Evolutionary conservation across 64 coral and sea anemone species (phyloP).

Genomic region (Montipora efflorescens): DNA sequence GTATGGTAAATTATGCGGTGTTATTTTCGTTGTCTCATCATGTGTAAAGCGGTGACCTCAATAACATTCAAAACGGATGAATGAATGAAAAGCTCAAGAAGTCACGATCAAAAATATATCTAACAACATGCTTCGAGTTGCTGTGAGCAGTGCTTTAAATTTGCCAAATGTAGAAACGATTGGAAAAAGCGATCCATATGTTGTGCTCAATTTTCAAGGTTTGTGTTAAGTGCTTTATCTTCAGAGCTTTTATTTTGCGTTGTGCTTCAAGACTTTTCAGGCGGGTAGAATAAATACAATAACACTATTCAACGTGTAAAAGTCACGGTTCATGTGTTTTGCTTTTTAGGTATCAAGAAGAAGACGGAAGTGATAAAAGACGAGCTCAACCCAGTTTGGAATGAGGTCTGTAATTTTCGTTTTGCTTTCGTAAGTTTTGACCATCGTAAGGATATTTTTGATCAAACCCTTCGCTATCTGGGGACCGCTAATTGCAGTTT

Average conservation of each 20-base stretch:
- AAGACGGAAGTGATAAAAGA: constrained; percentile 99
- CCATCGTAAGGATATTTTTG: neutral
- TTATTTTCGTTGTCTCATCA: constrained; percentile 6
- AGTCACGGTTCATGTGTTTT: neutral
- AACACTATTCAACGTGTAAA: neutral
- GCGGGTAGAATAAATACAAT: neutral
- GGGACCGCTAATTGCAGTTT: constrained; percentile 51
- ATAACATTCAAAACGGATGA: constrained; percentile 23
- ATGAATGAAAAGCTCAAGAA: constrained; percentile 41
- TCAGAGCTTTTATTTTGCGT: neutral
- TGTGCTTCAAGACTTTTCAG: neutral
- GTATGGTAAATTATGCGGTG: constrained; percentile 42
- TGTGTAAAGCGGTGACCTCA: constrained; percentile 8
- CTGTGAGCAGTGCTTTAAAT: constrained; percentile 82
- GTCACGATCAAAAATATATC: constrained; percentile 7
- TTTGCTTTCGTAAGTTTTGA: neutral
- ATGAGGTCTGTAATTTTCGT: constrained; percentile 69
- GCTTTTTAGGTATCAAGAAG: constrained; percentile 87
- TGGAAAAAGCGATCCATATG: constrained; percentile 97
- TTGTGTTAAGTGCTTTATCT: constrained; percentile 15
- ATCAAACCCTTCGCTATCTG: neutral
- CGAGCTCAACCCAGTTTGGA: constrained; percentile 96
- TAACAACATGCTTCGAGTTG: constrained; percentile 83
- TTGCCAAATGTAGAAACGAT: constrained; percentile 95
- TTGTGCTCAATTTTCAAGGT: constrained; percentile 93